Conservation (phyloP, 2,113 vertebrate species). For the Taxidea taxus region DNA sequence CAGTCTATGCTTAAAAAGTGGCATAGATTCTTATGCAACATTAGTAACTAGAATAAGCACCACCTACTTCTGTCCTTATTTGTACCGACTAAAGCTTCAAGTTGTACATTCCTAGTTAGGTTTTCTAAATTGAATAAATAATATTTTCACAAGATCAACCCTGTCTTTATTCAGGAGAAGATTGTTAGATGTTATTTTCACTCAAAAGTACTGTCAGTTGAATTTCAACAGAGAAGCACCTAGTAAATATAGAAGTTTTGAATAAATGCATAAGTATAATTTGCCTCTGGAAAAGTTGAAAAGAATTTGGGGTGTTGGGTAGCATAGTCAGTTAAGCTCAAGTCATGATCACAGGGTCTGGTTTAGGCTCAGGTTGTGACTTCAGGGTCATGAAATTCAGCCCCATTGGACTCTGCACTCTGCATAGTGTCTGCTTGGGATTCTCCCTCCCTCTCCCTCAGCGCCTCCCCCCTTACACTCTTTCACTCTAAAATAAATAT, state of each 20-base stretch:
- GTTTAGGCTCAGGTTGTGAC: not conserved
- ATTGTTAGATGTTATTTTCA: not conserved
- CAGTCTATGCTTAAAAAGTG: not conserved
- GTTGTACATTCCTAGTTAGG: not conserved
- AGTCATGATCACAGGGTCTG: not conserved
- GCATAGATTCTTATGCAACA: not conserved
- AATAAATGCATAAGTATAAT: not conserved
- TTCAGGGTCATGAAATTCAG: not conserved
- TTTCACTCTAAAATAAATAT: not conserved
- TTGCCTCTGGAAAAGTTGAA: not conserved
- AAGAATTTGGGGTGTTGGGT: not conserved
- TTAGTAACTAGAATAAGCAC: not conserved
- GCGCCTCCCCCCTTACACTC: not conserved
- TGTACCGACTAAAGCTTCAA: not conserved
- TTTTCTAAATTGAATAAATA: not conserved
- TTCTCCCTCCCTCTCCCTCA: not conserved
- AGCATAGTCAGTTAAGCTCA: not conserved
- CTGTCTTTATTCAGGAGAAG: not conserved
- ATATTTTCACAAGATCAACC: not conserved
- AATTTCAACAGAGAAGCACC: not conserved
- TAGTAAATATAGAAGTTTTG: not conserved
- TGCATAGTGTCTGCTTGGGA: not conserved
- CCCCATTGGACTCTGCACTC: not conserved
- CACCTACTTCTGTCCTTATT: not conserved
- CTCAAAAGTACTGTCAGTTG: not conserved